These are phyloP conservation scores for Neoscelio sp. DNA, from an alignment of 2,888 invertebrate genomes.

Conservation along the genomic window DNA sequence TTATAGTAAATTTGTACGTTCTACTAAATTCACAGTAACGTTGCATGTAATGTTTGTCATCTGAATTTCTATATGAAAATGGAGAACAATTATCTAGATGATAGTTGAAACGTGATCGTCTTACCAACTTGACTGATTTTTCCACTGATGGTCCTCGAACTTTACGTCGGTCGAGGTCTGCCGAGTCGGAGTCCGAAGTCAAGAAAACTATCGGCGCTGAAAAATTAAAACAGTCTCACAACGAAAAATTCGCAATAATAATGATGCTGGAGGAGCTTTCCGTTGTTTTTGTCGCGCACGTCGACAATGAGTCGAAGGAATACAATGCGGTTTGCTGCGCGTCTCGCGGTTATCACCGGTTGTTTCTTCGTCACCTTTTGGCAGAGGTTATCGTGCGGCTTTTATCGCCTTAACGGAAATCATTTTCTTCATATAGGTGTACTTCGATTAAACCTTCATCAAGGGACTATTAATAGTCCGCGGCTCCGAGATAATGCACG, in stretches of 20 bases:
- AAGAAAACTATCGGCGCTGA: slow-evolving; percentile 37
- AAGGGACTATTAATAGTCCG: slow-evolving; percentile 40
- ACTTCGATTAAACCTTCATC: slow-evolving; percentile 32
- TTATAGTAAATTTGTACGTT: too few relatives aligned
- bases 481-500: neutral
- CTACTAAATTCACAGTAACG: too few relatives aligned
- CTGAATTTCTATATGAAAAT: too few relatives aligned
- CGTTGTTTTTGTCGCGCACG: slow-evolving; percentile 65
- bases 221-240: slow-evolving; percentile 36
- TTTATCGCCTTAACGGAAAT: slow-evolving; percentile 57
- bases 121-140: too few relatives aligned
- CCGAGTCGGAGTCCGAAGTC: slow-evolving; percentile 63
- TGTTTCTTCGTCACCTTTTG: slow-evolving; percentile 53
- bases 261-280: slow-evolving; percentile 58
- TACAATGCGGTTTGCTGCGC: slow-evolving; percentile 58
- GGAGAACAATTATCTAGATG: too few relatives aligned
- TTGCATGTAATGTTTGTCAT: too few relatives aligned
- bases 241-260: slow-evolving; percentile 62
- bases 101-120: too few relatives aligned
- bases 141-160: slow-evolving; percentile 61
- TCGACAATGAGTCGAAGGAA: slow-evolving; percentile 58
- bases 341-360: slow-evolving; percentile 60
- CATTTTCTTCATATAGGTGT: slow-evolving; percentile 52
- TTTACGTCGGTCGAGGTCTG: slow-evolving; percentile 63
- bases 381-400: slow-evolving; percentile 51